Conservation (phyloP, 2,113 vertebrate genomes). For the Oncorhynchus mykiss region DNA sequence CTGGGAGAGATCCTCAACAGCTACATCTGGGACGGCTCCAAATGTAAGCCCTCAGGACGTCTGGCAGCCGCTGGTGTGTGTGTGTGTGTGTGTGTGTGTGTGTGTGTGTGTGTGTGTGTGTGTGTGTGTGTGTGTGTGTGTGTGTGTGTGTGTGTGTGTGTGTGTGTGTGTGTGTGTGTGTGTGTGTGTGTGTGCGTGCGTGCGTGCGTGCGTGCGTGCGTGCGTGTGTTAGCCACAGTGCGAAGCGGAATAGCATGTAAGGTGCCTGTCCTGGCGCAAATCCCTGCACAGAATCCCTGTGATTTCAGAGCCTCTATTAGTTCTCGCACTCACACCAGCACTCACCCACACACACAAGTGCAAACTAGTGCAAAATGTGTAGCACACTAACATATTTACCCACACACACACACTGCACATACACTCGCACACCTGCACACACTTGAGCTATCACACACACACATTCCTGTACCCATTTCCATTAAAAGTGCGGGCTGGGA, state of each 20-base stretch:
- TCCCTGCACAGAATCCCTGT: neutral
- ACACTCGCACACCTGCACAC: neutral
- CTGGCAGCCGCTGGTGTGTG: constrained; percentile 5
- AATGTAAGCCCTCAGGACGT: constrained; percentile 56
- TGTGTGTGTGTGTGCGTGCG: no score
- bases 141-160: no score
- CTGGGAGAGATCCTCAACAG: constrained; percentile 92
- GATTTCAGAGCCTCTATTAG: constrained; percentile 16
- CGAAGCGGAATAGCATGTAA: neutral
- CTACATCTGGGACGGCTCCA: constrained; percentile 93
- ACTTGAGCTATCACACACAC: neutral
- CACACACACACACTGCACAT: neutral
- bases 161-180: no score
- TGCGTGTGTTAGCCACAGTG: no score
- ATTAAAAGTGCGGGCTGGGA: neutral
- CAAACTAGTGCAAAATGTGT: no score
- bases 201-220: no score
- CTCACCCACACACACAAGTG: no score
- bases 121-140: no score
- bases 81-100: neutral
- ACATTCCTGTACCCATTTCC: neutral
- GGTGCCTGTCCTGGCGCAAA: neutral
- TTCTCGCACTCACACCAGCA: no score
- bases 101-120: no score
- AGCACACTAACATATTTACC: neutral